Conservation (phyloP, 2,888 invertebrate genomes). For the Corbicula japonica region DNA sequence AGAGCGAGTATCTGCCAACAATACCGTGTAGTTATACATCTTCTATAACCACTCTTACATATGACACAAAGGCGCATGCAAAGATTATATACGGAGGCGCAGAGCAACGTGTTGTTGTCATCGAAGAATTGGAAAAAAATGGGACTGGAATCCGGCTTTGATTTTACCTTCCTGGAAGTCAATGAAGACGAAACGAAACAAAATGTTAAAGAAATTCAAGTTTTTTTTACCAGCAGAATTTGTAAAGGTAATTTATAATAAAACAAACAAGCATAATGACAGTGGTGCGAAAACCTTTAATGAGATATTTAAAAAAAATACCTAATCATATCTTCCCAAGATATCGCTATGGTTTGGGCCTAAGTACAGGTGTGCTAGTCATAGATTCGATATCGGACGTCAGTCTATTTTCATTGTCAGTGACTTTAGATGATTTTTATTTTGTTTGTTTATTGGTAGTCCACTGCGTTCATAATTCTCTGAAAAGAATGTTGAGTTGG, state of each 20-base stretch:
- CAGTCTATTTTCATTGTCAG: too few relatives aligned
- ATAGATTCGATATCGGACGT: too few relatives aligned
- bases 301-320: too few relatives aligned
- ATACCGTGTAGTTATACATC: conserved; percentile 77
- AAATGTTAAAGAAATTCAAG: conserved; percentile 62
- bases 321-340: too few relatives aligned
- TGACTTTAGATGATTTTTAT: too few relatives aligned
- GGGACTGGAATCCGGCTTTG: conserved; percentile 30
- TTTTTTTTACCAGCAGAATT: conserved; percentile 57
- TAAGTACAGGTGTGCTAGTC: too few relatives aligned
- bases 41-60: conserved; percentile 76
- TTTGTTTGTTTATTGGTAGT: too few relatives aligned
- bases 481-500: too few relatives aligned
- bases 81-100: conserved; percentile 59
- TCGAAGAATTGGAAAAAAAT: conserved; percentile 44
- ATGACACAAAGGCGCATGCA: conserved; percentile 63
- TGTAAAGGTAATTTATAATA: conserved; percentile 63
- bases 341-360: too few relatives aligned
- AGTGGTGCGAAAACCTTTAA: too few relatives aligned
- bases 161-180: conserved; percentile 43
- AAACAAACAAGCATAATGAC: too few relatives aligned
- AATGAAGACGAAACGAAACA: conserved; percentile 49
- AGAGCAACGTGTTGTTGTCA: conserved; percentile 25
- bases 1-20: conserved; percentile 72
- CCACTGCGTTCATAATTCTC: too few relatives aligned